Evolutionary conservation across 1,140 invertebrate species (phyloP).

Genomic region (Brachionus asplanchnoidis): DNA sequence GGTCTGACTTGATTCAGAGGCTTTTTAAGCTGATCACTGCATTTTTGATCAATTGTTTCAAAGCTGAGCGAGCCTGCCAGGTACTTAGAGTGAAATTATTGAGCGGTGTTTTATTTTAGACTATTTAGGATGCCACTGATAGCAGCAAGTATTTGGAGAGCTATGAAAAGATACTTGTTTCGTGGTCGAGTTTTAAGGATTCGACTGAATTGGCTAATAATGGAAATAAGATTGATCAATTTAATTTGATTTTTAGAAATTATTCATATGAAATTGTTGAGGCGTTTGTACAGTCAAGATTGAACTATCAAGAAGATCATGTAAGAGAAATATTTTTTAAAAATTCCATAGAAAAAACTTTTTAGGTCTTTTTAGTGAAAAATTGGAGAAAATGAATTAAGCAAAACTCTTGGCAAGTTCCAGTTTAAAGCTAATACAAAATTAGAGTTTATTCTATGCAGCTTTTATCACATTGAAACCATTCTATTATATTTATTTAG

Average conservation of each 20-base stretch:
- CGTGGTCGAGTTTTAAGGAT: constrained; percentile 27
- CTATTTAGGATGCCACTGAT: not conserved
- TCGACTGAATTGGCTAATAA: not conserved
- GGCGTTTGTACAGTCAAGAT: not conserved
- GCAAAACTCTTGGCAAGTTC: too few relatives aligned
- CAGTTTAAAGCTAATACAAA: too few relatives aligned
- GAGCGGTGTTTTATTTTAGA: not conserved
- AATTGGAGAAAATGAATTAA: too few relatives aligned
- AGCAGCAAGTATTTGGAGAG: constrained; percentile 35
- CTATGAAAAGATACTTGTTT: constrained; percentile 29
- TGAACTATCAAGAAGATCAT: not conserved
- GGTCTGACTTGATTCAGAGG: not conserved
- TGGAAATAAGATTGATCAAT: not conserved
- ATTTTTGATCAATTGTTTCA: constrained; percentile 38
- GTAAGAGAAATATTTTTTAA: too few relatives aligned
- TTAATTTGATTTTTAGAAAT: not conserved
- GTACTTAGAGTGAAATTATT: not conserved
- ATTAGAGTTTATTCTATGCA: too few relatives aligned
- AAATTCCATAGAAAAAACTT: too few relatives aligned
- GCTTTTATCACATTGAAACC: too few relatives aligned
- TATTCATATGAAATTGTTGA: constrained; percentile 26
- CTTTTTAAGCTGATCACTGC: not conserved
- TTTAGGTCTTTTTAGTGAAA: too few relatives aligned
- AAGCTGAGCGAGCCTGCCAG: constrained; percentile 5
- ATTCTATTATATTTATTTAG: too few relatives aligned